Base-by-base conservation (phyloP, 2,797 vertebrate species). In the Protosalanx chinensis region DNA sequence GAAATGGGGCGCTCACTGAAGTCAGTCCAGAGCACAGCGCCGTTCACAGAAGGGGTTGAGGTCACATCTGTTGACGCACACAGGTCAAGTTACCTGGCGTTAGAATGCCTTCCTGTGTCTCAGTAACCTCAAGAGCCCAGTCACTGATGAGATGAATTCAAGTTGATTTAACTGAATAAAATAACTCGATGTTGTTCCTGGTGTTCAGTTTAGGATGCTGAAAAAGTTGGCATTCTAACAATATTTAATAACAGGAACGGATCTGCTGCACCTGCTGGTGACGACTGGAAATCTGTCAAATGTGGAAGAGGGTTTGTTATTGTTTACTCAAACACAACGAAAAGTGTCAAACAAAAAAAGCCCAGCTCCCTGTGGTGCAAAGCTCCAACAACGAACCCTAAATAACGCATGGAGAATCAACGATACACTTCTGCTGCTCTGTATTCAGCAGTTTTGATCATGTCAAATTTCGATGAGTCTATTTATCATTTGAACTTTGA, bases 61-160 rank as follows among this genome's bases (percentile, higher is more conserved):
- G 78, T 71, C 35, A 74, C 56, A 6, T 82, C 80, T 84, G 64
- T 72, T 64, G 69, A 49, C 72, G 20, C 7, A 62, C 59, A 65
- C 64, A 29, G 23, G 1, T 10, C 20, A 13, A 46, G 20, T 56
- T 16, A 8, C 51, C 1, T 27, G 46, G 3, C 23, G 13, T 49
- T 27, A 49, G 29, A 18, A 16, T 63, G 15, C 32, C 30, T 29
- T 37, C 1, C 64, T 49, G 46, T 49, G 16, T 29, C 23, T 13
- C 13, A 66, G 27, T 29, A 16, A 16, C 16, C 27, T 16, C 3
- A 29, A 27, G 23, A 46, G 41, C 1, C 23, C 23, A 27, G 23
- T 27, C 62, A 64, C 16, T n/a, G 62, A 63, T 63, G 15, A 32
- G 33, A 63, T 32, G 13, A 64, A 33, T 15, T 27, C 23, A 27